A percentile compares a stretch with the other conserved stretches of the same genome.
Conservation (phyloP, 2,797 vertebrate species). For the Pantherophis alleghaniensis region DNA sequence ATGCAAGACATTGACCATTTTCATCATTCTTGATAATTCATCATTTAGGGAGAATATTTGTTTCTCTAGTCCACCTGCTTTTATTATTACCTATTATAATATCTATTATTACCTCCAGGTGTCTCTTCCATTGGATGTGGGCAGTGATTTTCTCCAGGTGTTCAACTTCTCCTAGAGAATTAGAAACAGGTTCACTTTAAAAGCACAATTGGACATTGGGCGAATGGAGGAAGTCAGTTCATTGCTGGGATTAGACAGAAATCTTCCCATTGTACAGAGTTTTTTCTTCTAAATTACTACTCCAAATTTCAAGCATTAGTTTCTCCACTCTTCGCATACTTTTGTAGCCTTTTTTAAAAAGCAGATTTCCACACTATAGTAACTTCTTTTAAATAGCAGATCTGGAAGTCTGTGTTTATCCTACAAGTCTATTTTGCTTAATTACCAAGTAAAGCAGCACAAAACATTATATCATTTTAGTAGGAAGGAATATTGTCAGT, state of each 20-base stretch:
- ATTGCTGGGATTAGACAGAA: neutral
- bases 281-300: no score
- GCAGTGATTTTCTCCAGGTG: conserved; percentile 40
- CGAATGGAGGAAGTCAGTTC: neutral
- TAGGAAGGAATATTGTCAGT: neutral
- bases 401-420: neutral
- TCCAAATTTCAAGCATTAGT: neutral
- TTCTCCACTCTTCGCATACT: neutral
- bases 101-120: conserved; percentile 74
- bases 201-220: neutral
- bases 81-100: neutral
- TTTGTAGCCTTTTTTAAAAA: neutral
- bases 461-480: neutral
- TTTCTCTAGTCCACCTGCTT: neutral
- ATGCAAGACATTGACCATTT: no score
- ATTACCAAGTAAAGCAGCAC: neutral
- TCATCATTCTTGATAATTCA: neutral
- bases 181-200: neutral
- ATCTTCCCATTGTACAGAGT: no score
- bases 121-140: conserved; percentile 70
- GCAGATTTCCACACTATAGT: neutral
- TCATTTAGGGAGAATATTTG: neutral
- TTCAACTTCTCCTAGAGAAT: conserved; percentile 23
- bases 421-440: neutral
- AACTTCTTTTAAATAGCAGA: neutral